Conservation (phyloP, 2,797 vertebrate species). For the Sternarchorhynchus goeldii region DNA sequence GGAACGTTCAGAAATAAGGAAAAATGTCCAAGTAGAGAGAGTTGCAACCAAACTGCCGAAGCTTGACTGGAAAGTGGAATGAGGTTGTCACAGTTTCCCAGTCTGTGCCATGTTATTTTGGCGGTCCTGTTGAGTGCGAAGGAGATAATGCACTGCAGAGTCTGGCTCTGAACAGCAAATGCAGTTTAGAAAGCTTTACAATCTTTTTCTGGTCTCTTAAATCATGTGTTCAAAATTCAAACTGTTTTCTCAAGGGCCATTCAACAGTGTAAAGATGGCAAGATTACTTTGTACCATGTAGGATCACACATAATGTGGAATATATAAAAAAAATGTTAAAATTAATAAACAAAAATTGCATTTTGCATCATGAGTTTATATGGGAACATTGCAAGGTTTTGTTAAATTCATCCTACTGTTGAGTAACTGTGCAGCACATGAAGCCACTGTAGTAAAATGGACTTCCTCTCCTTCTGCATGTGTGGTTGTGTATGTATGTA, state of each 20-base stretch:
- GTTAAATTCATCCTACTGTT: too few species aligned
- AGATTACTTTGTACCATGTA: neutral
- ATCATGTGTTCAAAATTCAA: neutral
- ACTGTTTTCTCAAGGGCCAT: neutral
- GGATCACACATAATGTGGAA: neutral
- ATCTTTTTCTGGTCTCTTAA: neutral
- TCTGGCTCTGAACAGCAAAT: constrained; percentile 12
- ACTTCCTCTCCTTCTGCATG: neutral
- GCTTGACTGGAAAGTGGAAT: constrained; percentile 42
- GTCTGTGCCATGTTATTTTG: constrained; percentile 41
- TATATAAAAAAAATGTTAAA: neutral
- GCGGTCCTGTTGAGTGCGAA: constrained; percentile 30
- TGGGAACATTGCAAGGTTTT: too few species aligned
- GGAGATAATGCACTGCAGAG: constrained; percentile 35
- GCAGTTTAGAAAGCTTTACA: neutral
- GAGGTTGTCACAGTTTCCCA: constrained; percentile 26
- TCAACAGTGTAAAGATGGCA: neutral
- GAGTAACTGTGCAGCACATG: too few species aligned
- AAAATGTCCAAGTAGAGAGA: constrained; percentile 9
- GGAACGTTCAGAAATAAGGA: constrained; percentile 39
- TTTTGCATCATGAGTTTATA: too few species aligned
- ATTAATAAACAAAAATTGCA: neutral
- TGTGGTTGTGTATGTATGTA: neutral
- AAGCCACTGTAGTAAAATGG: too few species aligned
- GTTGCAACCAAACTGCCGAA: constrained; percentile 9